Evolutionary conservation across 2,797 vertebrate genomes (phyloP).

Genomic region (Mormyrus hasselquistii): DNA sequence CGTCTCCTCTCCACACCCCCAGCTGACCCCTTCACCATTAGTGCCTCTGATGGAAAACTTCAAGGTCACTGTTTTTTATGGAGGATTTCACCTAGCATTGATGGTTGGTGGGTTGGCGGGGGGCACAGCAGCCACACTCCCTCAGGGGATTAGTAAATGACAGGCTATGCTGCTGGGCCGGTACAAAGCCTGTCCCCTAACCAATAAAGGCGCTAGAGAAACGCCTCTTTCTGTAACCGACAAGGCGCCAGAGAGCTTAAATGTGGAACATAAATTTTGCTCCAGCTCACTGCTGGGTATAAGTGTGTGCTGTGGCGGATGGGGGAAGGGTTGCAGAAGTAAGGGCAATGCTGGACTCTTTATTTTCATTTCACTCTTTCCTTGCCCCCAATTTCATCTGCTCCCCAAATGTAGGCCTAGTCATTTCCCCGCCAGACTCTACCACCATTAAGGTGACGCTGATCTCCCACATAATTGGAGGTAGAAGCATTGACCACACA

Average conservation of each 20-base stretch:
- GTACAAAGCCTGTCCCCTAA: background rate
- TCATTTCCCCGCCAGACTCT: background rate
- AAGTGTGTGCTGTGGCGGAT: background rate
- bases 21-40: background rate
- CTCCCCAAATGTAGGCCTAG: background rate
- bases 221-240: background rate
- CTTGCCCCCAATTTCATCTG: background rate
- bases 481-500: background rate
- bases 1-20: background rate
- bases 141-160: background rate
- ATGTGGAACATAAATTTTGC: background rate
- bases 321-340: background rate
- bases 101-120: constrained; percentile 16
- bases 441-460: background rate
- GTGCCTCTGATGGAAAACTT: constrained; percentile 1
- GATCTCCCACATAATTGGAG: background rate
- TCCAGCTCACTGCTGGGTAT: background rate
- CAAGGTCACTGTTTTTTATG: constrained; percentile 41
- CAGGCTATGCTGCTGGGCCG: background rate
- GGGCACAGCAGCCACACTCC: constrained; percentile 26
- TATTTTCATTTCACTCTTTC: background rate
- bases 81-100: constrained; percentile 42
- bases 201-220: background rate
- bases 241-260: background rate
- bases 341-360: background rate